Percentiles rank a stretch among this genome's conserved stretches.
These are phyloP conservation scores for Apamea epomidion DNA, from an alignment of 2,888 invertebrate genomes.

Conservation along the genomic window DNA sequence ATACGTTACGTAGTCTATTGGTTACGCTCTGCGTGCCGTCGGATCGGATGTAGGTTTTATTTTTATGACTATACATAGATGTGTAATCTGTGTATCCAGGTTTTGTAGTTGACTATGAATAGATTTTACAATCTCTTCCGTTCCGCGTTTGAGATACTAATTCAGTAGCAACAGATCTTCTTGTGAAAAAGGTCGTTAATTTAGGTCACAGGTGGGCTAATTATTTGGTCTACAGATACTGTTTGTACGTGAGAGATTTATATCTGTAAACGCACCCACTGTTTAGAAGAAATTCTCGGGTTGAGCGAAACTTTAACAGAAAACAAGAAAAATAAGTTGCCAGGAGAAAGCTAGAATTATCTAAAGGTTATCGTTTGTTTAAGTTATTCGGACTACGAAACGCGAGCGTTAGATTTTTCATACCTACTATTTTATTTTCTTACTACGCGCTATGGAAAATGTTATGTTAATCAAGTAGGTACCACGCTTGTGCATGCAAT, in stretches of 20 bases:
- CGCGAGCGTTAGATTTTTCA: neutral
- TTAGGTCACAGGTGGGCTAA: slow-evolving; percentile 44
- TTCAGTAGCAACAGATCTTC: slow-evolving; percentile 16
- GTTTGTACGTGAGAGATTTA: slow-evolving; percentile 45
- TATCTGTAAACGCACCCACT: slow-evolving; percentile 40
- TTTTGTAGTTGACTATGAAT: slow-evolving; percentile 27
- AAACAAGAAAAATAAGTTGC: slow-evolving; percentile 10
- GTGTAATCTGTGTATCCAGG: slow-evolving; percentile 13
- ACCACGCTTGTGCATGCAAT: slow-evolving; percentile 9
- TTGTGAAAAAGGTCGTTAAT: slow-evolving; percentile 30
- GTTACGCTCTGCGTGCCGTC: slow-evolving; percentile 35
- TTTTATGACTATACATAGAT: slow-evolving; percentile 24
- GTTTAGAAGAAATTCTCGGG: slow-evolving; percentile 25
- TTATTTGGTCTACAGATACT: slow-evolving; percentile 27
- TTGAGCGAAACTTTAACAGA: slow-evolving; percentile 5
- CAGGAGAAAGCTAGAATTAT: slow-evolving; percentile 20
- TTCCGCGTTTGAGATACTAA: slow-evolving; percentile 20
- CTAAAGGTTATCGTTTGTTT: slow-evolving; percentile 34
- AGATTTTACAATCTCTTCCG: slow-evolving; percentile 37
- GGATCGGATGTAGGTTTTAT: slow-evolving; percentile 46
- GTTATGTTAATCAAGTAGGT: slow-evolving; percentile 20
- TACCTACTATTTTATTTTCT: neutral
- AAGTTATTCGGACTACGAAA: slow-evolving; percentile 21
- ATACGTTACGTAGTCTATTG: slow-evolving; percentile 43
- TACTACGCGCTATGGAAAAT: neutral